Evolutionary conservation across 1,140 invertebrate species (phyloP), one percentile per base, ranked within the genome.

Genomic region (Cotesia vestalis): DNA sequence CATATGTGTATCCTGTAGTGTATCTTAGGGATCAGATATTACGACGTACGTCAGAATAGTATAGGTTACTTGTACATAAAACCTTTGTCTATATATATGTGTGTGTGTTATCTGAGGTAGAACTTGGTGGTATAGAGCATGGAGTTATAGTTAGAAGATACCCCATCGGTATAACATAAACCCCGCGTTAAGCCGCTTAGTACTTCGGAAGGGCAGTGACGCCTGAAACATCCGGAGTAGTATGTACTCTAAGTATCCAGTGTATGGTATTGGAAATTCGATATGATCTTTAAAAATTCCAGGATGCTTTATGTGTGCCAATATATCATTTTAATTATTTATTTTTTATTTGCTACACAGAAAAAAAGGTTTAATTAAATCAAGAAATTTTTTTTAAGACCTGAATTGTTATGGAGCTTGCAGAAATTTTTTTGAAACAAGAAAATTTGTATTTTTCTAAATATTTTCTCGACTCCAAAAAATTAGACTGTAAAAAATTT

Each of bases 101-200:
- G 46, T 4, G 11, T 4, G 3, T 52, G 61, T 66, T 74, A 78
- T 77, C 80, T 77, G 77, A 75, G 75, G 80, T 76, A 78, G 80
- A 84, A 79, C 75, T 73, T 70, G 78, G 70, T 75, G 76, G 77
- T 62, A 78, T 78, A 75, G 76, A 78, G 73, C 73, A 75, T 74
- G 73, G 60, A 36, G 34, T 14, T n/a, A n/a, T 20, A 80, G 81
- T 85, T 84, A 81, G 84, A 76, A 81, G 79, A 83, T 83, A 87
- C 82, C 78, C 82, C 81, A 83, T 82, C 67, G 79, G 78, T 81
- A 81, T 78, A 83, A 78, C 80, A 78, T 85, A 87, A 86, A 85
- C 83, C 84, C 81, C 79, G 83, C 81, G 78, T 76, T 84, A 86
- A 86, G 85, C 84, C 75, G 85, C 85, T 86, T 87, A 86, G 78